These are phyloP conservation scores for Rhingia campestris DNA, from an alignment of 2,888 invertebrate genomes.

Conservation along the genomic window DNA sequence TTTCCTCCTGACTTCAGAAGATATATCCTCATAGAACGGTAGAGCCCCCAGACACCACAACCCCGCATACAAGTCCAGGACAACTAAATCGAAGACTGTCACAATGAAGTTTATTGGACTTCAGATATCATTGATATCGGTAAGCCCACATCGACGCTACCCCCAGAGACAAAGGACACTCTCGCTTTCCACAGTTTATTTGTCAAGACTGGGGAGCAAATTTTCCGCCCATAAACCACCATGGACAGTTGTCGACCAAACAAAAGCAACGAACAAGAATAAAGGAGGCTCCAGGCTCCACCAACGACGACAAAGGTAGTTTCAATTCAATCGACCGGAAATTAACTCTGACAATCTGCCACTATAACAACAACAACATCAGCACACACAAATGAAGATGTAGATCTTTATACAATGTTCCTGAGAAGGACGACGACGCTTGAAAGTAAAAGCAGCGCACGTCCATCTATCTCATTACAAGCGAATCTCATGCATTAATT, in stretches of 20 bases:
- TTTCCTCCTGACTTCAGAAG: neutral
- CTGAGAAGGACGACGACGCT: conserved; percentile 27
- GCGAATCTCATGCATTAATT: conserved; percentile 61
- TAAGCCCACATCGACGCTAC: neutral
- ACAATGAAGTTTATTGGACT: conserved; percentile 53
- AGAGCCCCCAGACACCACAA: conserved; percentile 39
- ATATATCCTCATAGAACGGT: neutral
- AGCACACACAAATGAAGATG: conserved; percentile 43
- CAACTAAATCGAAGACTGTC: conserved; percentile 65
- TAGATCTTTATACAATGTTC: conserved; percentile 33
- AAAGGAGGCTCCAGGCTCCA: neutral
- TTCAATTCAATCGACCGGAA: conserved; percentile 70
- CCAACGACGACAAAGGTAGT: conserved; percentile 56
- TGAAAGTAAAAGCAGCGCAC: conserved; percentile 39
- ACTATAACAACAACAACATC: conserved; percentile 24
- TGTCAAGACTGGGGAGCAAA: conserved; percentile 16
- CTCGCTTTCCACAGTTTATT: conserved; percentile 8
- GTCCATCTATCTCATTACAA: conserved; percentile 52
- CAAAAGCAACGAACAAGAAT: conserved; percentile 20
- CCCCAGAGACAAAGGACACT: conserved; percentile 13
- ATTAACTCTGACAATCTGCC: conserved; percentile 69
- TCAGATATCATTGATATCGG: conserved; percentile 15
- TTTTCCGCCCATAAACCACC: conserved; percentile 65
- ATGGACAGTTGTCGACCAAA: conserved; percentile 36
- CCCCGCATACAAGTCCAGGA: neutral